Conservation (phyloP, 2,113 vertebrate genomes). For the Thunnus thynnus region DNA sequence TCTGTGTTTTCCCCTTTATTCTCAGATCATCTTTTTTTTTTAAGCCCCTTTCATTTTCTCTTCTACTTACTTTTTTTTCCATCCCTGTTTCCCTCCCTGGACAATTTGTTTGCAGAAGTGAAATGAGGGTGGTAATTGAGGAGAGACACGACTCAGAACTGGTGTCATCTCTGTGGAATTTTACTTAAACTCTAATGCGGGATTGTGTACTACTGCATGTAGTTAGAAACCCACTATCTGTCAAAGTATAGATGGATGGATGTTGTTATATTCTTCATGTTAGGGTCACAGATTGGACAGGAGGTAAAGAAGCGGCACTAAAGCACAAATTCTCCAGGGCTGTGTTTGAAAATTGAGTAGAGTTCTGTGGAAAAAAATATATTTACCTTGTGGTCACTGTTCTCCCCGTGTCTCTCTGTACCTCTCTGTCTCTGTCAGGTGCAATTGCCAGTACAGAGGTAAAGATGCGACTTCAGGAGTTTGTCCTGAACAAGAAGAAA, state of each 20-base stretch:
- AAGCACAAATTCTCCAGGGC: background rate
- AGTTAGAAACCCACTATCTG: constrained; percentile 14
- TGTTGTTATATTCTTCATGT: constrained; percentile 28
- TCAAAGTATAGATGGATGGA: constrained; percentile 29
- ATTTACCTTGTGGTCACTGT: background rate
- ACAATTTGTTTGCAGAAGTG: constrained; percentile 52
- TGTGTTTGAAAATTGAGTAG: background rate
- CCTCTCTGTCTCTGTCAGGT: constrained; percentile 82
- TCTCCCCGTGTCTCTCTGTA: constrained; percentile 33
- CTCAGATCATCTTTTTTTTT: constrained; percentile 27
- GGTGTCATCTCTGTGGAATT: constrained; percentile 43
- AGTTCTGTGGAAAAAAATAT: background rate
- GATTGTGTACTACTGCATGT: background rate
- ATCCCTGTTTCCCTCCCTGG: constrained; percentile 35
- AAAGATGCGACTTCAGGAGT: constrained; percentile 98
- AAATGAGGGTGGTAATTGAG: constrained; percentile 73
- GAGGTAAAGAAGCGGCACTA: too few species aligned
- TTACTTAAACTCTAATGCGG: constrained; percentile 25
- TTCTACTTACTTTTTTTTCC: constrained; percentile 4
- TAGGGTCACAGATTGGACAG: background rate
- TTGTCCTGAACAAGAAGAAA: constrained; percentile 98
- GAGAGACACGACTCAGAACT: constrained; percentile 25
- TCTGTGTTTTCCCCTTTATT: constrained; percentile 4
- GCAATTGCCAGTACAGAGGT: constrained; percentile 98
- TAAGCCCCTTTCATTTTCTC: constrained; percentile 14